phyloP scores from a whole-genome alignment of 2,113 vertebrate genomes.

The Casuarius casuarius region DNA sequence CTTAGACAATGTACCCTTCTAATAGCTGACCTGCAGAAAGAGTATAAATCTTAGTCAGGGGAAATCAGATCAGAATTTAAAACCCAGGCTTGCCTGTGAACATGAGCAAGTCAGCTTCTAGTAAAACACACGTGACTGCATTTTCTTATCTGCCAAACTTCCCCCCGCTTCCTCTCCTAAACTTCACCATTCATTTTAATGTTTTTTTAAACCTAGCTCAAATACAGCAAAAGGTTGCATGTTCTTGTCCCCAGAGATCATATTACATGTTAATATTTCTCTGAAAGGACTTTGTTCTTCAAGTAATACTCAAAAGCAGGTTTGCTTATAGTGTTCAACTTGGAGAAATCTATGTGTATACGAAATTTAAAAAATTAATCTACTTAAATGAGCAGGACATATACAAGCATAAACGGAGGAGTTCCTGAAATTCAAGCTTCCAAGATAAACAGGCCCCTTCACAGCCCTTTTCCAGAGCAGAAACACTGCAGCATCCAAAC shows the following conservation, averaged over 20 bases:
- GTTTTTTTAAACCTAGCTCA: background rate
- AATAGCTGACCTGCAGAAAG: background rate
- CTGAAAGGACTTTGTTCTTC: background rate
- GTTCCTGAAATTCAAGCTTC: background rate
- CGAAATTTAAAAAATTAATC: background rate
- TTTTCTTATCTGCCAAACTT: background rate
- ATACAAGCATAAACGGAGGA: background rate
- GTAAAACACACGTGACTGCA: rapidly evolving
- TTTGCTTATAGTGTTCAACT: background rate
- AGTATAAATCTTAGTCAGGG: background rate
- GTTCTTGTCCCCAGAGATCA: background rate
- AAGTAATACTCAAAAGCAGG: background rate
- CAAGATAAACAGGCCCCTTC: background rate
- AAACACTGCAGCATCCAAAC: background rate
- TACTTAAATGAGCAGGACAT: background rate
- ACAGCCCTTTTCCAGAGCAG: background rate
- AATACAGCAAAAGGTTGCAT: background rate
- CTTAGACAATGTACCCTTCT: background rate
- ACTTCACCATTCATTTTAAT: background rate
- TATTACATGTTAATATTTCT: background rate
- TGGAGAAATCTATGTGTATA: background rate
- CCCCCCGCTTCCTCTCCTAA: background rate
- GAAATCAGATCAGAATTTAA: background rate
- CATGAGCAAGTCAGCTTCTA: background rate
- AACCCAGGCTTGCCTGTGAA: background rate